phyloP scores from a whole-genome alignment of 2,888 invertebrate genomes.

The Alsophila aescularia region DNA sequence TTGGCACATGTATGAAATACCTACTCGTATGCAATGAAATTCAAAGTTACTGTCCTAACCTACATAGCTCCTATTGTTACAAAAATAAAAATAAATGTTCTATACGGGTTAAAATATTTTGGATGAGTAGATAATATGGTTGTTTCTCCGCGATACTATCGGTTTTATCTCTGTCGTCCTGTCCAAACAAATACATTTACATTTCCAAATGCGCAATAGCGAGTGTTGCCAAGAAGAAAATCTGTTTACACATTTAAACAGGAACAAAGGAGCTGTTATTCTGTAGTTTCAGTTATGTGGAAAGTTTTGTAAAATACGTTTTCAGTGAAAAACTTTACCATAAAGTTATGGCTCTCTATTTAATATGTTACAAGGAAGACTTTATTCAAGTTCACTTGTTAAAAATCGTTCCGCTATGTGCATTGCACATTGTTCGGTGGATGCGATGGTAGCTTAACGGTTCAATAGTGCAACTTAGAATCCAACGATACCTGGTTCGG shows the following conservation, averaged over 20 bases:
- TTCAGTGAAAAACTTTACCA: not conserved
- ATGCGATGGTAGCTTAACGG: too few species aligned
- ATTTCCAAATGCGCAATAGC: not conserved
- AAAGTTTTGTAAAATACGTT: not conserved
- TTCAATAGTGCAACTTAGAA: too few species aligned
- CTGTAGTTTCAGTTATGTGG: not conserved
- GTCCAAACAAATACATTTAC: slow-evolving; percentile 1
- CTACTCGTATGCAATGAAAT: not conserved
- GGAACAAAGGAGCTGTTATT: not conserved
- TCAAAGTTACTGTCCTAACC: not conserved
- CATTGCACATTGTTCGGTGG: too few species aligned
- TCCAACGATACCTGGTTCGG: too few species aligned
- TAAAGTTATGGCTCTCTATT: not conserved
- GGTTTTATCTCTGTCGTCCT: not conserved
- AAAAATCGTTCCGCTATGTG: too few species aligned
- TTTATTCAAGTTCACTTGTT: not conserved
- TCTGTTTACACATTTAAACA: slow-evolving; percentile 4
- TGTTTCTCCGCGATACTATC: not conserved
- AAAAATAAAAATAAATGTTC: too few species aligned
- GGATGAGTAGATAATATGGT: not conserved
- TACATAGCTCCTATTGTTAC: too few species aligned
- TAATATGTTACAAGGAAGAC: not conserved
- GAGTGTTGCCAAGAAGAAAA: slow-evolving; percentile 16
- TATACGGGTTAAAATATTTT: too few species aligned
- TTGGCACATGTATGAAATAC: not conserved